A percentile compares a stretch with the other conserved stretches of the same genome.
Conservation (phyloP, 2,888 invertebrate genomes). For the Oscheius sp. region DNA sequence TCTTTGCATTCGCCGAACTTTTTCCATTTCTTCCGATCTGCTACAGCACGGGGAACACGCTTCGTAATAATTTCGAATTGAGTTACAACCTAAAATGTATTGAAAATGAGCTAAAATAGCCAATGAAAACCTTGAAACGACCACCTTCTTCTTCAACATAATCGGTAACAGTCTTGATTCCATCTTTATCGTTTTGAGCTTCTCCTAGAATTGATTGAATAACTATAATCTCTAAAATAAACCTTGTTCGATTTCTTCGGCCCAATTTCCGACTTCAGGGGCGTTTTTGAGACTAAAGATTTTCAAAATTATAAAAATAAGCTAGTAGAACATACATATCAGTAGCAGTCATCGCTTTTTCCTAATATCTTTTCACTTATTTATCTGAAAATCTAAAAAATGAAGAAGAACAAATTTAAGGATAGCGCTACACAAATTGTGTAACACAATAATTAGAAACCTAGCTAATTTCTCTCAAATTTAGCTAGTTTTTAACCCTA, state of each 20-base stretch:
- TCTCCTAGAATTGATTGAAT: slow-evolving; percentile 35
- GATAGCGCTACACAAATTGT: too few relatives aligned
- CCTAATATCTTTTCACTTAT: neutral
- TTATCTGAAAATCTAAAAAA: slow-evolving; percentile 3
- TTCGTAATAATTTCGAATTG: slow-evolving; percentile 82
- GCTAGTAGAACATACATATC: slow-evolving; percentile 6
- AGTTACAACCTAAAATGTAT: slow-evolving; percentile 74
- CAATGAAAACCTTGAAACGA: slow-evolving; percentile 46
- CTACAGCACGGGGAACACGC: slow-evolving; percentile 84
- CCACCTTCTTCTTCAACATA: slow-evolving; percentile 56
- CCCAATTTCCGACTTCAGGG: slow-evolving; percentile 65
- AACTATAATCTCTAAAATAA: neutral
- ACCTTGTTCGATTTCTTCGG: slow-evolving; percentile 67
- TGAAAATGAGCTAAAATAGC: neutral
- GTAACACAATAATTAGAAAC: too few relatives aligned
- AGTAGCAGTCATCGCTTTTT: slow-evolving; percentile 10
- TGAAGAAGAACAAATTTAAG: neutral
- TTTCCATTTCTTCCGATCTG: slow-evolving; percentile 88
- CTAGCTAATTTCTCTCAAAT: too few relatives aligned
- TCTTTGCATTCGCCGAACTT: slow-evolving; percentile 92
- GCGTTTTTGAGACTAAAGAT: slow-evolving; percentile 34
- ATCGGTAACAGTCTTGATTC: slow-evolving; percentile 59
- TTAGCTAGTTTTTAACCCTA: too few relatives aligned
- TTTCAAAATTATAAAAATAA: neutral
- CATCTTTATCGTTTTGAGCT: slow-evolving; percentile 50